phyloP scores from a whole-genome alignment of 2,113 vertebrate species.

The Tachysurus vachellii region DNA sequence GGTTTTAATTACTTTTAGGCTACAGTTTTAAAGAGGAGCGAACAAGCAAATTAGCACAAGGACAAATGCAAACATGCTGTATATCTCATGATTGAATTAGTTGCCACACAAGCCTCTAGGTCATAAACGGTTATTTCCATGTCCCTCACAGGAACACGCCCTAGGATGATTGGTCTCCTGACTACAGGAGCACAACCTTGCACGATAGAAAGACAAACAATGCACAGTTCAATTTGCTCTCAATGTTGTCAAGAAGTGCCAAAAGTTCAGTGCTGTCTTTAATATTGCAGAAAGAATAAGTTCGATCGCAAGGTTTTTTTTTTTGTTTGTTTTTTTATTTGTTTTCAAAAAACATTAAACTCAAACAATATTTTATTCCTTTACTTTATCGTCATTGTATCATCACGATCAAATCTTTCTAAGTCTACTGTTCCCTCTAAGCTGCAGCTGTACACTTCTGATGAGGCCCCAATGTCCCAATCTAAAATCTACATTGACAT shows the following conservation, averaged over 20 bases:
- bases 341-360: background rate
- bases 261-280: background rate
- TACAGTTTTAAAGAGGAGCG: background rate
- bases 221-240: background rate
- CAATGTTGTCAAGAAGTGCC: background rate
- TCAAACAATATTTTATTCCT: background rate
- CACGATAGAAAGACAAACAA: background rate
- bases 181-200: background rate
- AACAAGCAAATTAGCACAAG: background rate
- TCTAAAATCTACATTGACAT: too few species aligned
- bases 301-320: background rate
- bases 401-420: background rate
- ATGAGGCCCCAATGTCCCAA: background rate
- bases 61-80: background rate
- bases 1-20: background rate
- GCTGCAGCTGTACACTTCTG: background rate
- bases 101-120: background rate
- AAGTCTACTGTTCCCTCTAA: background rate
- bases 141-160: background rate
- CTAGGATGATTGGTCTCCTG: background rate
- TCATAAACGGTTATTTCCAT: slow-evolving; percentile 13
- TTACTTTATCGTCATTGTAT: background rate
- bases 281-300: background rate
- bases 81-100: background rate
- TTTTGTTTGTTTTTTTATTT: background rate